phyloP scores from a whole-genome alignment of 23 tunicate genomes.

The Corella eumyota region DNA sequence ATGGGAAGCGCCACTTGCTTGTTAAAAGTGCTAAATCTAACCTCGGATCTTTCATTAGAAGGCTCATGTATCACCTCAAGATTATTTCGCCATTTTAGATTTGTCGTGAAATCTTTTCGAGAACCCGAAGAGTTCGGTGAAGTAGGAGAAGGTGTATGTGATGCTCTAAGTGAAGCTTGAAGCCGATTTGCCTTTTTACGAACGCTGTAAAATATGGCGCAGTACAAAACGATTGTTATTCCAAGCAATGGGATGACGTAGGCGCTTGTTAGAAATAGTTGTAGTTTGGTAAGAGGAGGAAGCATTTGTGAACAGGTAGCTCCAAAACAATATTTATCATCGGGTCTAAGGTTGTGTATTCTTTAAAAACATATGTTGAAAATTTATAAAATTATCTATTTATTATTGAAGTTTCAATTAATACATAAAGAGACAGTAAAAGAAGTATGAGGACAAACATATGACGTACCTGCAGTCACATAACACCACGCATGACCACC shows the following conservation, averaged over 20 bases:
- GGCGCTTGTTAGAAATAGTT: constrained; percentile 18
- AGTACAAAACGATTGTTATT: constrained; percentile 21
- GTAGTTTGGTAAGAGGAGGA: constrained; percentile 46
- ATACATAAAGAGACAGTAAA: too few species aligned
- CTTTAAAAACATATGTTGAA: constrained; percentile 20
- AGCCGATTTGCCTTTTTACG: constrained; percentile 13
- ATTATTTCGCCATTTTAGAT: too few species aligned
- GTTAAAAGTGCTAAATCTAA: too few species aligned
- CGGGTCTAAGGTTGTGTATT: constrained; percentile 46
- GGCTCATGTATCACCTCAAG: too few species aligned
- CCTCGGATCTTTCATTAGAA: too few species aligned
- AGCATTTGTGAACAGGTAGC: constrained; percentile 52
- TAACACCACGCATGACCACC: constrained; percentile 51
- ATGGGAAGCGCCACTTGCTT: too few species aligned
- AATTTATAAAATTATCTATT: too few species aligned
- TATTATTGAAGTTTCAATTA: too few species aligned
- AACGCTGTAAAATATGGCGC: constrained; percentile 25
- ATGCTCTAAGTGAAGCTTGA: neutral
- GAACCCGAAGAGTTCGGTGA: too few species aligned
- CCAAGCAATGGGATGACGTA: constrained; percentile 8
- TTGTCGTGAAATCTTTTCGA: too few species aligned
- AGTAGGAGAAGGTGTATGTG: neutral
- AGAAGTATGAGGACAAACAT: neutral
- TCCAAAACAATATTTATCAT: constrained; percentile 47
- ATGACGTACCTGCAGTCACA: constrained; percentile 53